phyloP scores from a whole-genome alignment of 1,140 invertebrate genomes.

The Whitmania pigra region DNA sequence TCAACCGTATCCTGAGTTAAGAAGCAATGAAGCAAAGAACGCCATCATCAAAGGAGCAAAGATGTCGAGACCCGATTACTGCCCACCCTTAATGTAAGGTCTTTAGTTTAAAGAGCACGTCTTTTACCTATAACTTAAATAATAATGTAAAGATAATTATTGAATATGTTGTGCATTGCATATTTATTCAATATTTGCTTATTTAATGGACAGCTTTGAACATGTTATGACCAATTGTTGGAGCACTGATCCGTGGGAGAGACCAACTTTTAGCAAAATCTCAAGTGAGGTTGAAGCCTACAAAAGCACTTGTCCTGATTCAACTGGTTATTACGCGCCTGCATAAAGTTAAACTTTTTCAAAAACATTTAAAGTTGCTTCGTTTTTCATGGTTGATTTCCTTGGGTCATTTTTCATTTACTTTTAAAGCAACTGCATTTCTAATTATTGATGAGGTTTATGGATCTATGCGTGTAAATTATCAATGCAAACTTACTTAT shows the following conservation, averaged over 20 bases:
- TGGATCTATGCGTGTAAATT: too few species aligned
- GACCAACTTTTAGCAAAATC: background rate
- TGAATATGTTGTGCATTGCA: background rate
- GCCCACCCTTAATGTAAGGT: conserved; percentile 7
- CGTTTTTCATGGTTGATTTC: too few species aligned
- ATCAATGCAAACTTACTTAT: too few species aligned
- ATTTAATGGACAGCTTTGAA: background rate
- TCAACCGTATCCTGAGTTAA: conserved; percentile 10
- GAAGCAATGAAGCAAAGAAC: conserved; percentile 16
- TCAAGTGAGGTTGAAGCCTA: background rate
- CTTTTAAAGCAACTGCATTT: too few species aligned
- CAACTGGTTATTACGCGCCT: too few species aligned
- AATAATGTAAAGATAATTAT: background rate
- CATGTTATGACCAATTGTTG: background rate
- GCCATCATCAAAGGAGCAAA: conserved; percentile 14
- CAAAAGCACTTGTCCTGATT: too few species aligned
- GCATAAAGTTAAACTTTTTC: too few species aligned
- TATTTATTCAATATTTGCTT: too few species aligned
- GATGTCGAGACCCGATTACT: conserved; percentile 9
- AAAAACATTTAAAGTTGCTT: too few species aligned
- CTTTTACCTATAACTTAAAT: background rate
- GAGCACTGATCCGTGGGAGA: background rate
- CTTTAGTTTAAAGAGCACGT: background rate
- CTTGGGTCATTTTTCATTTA: too few species aligned
- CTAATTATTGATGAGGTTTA: too few species aligned